Conservation (phyloP, 2,797 vertebrate species). For the Betta splendens region DNA sequence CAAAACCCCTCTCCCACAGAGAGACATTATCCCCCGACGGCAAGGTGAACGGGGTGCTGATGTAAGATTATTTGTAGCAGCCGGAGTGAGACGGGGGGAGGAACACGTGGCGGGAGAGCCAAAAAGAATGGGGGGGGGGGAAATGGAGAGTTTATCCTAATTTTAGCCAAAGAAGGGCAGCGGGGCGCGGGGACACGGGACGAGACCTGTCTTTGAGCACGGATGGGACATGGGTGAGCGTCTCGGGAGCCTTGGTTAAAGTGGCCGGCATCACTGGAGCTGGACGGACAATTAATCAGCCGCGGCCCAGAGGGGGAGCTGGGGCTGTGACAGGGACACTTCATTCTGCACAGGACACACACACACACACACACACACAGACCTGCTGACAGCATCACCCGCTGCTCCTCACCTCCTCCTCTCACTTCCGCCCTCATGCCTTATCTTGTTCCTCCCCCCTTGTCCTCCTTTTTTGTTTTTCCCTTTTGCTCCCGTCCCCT, state of each 20-base stretch:
- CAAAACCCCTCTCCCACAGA: conserved; percentile 64
- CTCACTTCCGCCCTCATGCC: conserved; percentile 19
- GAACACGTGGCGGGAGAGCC: conserved; percentile 3
- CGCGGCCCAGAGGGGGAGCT: conserved; percentile 71
- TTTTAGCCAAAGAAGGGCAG: conserved; percentile 73
- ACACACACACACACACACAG: conserved; percentile 33
- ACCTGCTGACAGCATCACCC: conserved; percentile 57
- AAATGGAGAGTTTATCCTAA: conserved; percentile 62
- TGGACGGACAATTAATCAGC: conserved; percentile 84
- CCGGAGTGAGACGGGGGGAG: conserved; percentile 25
- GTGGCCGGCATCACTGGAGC: conserved; percentile 77
- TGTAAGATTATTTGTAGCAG: conserved; percentile 75
- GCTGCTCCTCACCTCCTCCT: conserved; percentile 27
- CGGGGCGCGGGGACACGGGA: conserved; percentile 30
- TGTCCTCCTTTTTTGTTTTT: conserved; percentile 25
- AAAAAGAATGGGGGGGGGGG: conserved; percentile 22
- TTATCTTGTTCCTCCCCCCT: conserved; percentile 30
- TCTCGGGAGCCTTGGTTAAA: conserved; percentile 80
- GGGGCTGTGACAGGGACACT: conserved; percentile 76
- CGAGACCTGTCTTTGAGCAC: conserved; percentile 55
- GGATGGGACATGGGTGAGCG: conserved; percentile 69
- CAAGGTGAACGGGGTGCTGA: conserved; percentile 84
- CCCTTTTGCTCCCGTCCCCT: not conserved
- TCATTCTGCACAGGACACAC: conserved; percentile 73
- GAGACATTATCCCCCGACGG: conserved; percentile 79